Percentiles rank a stretch among this genome's conserved stretches.
phyloP scores from a whole-genome alignment of 2,113 vertebrate genomes.

The Hypocryptadius cinnamomeus region DNA sequence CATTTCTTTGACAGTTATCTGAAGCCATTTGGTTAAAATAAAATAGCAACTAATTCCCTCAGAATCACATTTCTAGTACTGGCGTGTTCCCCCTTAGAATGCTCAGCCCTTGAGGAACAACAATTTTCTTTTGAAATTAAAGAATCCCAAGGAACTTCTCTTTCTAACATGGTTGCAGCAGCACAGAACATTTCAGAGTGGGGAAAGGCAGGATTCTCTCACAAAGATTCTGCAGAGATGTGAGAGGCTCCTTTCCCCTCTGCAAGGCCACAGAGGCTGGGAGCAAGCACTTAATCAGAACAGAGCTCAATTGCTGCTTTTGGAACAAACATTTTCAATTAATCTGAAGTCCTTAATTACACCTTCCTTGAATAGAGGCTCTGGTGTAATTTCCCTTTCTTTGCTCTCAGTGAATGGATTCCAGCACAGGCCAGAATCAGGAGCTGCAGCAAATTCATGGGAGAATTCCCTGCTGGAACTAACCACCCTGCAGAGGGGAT shows the following conservation, averaged over 20 bases:
- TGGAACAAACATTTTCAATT: slow-evolving; percentile 63
- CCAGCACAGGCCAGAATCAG: background rate
- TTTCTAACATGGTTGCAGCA: background rate
- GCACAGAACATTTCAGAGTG: background rate
- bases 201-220: background rate
- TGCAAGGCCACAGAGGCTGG: background rate
- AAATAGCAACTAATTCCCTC: background rate
- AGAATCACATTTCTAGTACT: background rate
- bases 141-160: background rate
- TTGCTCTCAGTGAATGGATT: slow-evolving; percentile 36
- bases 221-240: background rate
- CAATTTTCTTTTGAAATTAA: background rate
- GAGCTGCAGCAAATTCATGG: background rate
- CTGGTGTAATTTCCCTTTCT: background rate
- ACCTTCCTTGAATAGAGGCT: slow-evolving; percentile 48
- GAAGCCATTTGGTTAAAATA: background rate
- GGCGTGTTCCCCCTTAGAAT: background rate
- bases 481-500: background rate
- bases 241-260: background rate
- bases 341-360: slow-evolving; percentile 65
- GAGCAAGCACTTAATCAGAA: background rate
- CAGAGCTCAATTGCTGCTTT: slow-evolving; percentile 26
- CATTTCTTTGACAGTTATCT: background rate
- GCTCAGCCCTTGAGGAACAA: background rate
- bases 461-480: background rate